Evolutionary conservation across 2,888 invertebrate species (phyloP).

Genomic region (Monochamus alternatus): DNA sequence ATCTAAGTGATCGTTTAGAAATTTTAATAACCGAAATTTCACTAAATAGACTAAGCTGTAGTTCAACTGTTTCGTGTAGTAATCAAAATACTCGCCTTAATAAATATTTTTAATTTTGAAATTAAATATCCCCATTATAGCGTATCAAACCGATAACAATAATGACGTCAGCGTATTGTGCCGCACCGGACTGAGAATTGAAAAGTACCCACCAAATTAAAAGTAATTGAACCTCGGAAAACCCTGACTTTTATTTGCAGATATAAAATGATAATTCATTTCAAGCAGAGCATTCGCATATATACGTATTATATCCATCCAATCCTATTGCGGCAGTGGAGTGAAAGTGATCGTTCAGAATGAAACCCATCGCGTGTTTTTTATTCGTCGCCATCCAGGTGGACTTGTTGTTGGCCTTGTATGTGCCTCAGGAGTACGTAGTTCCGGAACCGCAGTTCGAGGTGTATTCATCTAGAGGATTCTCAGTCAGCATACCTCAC

Average conservation of each 20-base stretch:
- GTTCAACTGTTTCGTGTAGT: too few species aligned
- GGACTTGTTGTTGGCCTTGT: background rate
- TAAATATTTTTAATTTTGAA: too few species aligned
- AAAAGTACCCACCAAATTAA: background rate
- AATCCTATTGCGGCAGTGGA: background rate
- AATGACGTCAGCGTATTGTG: background rate
- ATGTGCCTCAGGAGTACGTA: background rate
- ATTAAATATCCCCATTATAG: too few species aligned
- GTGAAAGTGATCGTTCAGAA: slow-evolving; percentile 15
- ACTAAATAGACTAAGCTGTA: too few species aligned
- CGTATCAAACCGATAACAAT: background rate
- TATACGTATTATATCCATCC: background rate
- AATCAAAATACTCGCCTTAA: too few species aligned
- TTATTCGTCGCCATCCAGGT: background rate
- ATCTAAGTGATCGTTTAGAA: too few species aligned
- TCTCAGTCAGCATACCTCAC: slow-evolving; percentile 68
- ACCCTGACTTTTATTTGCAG: background rate
- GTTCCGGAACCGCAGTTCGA: slow-evolving; percentile 21
- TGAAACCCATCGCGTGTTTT: slow-evolving; percentile 5
- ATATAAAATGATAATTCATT: background rate
- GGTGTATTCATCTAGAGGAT: slow-evolving; percentile 30
- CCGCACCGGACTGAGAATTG: background rate
- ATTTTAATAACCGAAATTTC: too few species aligned
- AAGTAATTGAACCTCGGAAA: background rate
- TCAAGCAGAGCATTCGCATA: background rate